Conservation (phyloP, 2,888 invertebrate genomes). For the Ormyrus thymus region DNA sequence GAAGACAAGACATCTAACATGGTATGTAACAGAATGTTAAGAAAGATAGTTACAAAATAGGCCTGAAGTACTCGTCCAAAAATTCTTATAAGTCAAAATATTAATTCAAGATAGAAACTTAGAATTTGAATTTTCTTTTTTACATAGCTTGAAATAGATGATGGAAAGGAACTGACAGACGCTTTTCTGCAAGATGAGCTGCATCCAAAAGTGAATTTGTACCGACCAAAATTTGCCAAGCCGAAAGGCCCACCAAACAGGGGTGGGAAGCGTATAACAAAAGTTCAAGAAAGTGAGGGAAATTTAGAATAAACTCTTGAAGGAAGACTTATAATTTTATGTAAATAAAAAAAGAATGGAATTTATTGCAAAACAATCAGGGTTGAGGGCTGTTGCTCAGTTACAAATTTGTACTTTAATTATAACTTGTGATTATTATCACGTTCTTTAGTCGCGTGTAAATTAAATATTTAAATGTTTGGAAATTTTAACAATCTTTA, state of each 20-base stretch:
- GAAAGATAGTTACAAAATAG: constrained; percentile 69
- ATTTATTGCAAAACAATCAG: constrained; percentile 39
- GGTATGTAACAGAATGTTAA: constrained; percentile 66
- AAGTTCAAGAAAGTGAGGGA: constrained; percentile 72
- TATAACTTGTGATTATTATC: constrained; percentile 20
- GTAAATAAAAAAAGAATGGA: constrained; percentile 36
- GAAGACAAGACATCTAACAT: constrained; percentile 56
- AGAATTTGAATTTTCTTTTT: constrained; percentile 50
- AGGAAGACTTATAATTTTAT: constrained; percentile 18
- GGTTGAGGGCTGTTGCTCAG: constrained; percentile 25
- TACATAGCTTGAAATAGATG: constrained; percentile 91
- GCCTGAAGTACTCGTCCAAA: constrained; percentile 62
- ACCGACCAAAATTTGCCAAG: constrained; percentile 94
- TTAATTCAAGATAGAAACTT: constrained; percentile 36
- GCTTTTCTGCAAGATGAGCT: constrained; percentile 94
- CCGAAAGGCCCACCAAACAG: constrained; percentile 97
- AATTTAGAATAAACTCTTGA: constrained; percentile 45
- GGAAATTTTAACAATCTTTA: constrained; percentile 34
- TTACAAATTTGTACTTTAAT: constrained; percentile 22
- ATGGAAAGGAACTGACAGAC: constrained; percentile 91
- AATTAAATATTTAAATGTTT: constrained; percentile 18
- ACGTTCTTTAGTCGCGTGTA: constrained; percentile 25
- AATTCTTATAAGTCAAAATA: constrained; percentile 10
- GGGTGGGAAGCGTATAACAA: constrained; percentile 92
- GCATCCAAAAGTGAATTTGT: constrained; percentile 92